Evolutionary conservation across 2,797 vertebrate genomes (phyloP), one percentile per base, ranked within the genome.

Genomic region (Phalanger gymnotis): DNA sequence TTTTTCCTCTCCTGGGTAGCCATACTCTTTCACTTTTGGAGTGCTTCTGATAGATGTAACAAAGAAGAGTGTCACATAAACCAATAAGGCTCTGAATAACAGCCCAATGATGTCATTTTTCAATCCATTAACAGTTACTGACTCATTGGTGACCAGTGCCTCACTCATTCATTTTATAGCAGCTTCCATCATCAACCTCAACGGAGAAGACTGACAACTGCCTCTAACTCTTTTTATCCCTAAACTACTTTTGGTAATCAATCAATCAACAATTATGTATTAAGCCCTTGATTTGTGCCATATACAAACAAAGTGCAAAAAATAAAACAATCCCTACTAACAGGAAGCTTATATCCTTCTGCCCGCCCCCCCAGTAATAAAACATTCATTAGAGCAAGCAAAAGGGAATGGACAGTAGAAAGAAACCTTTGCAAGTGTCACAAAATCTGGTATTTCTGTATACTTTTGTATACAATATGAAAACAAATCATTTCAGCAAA

Each of bases 371-470:
- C 13, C 58, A 98, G 97, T 98, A 99, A 98, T 98, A 98, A 98
- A 99, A 98, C 98, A 98, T 99, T 99, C 98, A 99, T 98, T 99
- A 98, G 98, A 99, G 98, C 98, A 99, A 99, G 98, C 98, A 98
- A 97, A 98, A 98, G 98, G 97, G 98, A 98, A 98, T 98, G 98
- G 98, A 98, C 98, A 98, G 98, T 97, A 98, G 98, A 98, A 98
- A 99, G 98, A 98, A 98, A 98, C 98, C 98, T 97, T 98, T 98
- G 99, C 98, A 98, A 98, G 95, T 40, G 97, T 98, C 98, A 99
- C 98, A 98, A 98, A 98, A 98, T 93, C 97, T 94, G 96, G 97
- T 97, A 98, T 96, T 95, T 98, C 96, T 95, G 97, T 98, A 95
- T 97, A 98, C 95, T 98, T 95, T 98, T 97, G 98, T 98, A 98